A percentile compares a stretch with the other conserved stretches of the same genome.
Conservation (phyloP, 2,888 invertebrate species). For the Lochmaea crataegi region DNA sequence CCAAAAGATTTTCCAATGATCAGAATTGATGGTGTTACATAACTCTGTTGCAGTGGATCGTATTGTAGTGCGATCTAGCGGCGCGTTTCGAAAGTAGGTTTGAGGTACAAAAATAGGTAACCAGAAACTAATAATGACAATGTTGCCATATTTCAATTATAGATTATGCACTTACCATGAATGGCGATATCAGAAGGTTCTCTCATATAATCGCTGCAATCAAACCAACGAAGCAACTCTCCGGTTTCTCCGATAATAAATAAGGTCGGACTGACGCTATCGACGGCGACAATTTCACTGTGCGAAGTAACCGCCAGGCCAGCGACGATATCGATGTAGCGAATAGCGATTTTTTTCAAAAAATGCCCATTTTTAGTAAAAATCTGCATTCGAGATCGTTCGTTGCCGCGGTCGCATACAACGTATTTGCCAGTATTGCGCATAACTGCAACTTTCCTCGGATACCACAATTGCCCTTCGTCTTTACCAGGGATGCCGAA, state of each 20-base stretch:
- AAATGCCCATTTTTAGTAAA: slow-evolving; percentile 96
- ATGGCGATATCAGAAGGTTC: slow-evolving; percentile 98
- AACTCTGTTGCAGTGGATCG: too few species aligned
- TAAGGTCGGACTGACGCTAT: slow-evolving; percentile 96
- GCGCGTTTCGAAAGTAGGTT: too few species aligned
- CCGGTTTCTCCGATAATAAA: slow-evolving; percentile 94
- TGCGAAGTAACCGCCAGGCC: slow-evolving; percentile 93
- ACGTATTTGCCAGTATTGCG: slow-evolving; percentile 89
- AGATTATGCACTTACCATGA: slow-evolving; percentile 72
- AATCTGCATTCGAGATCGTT: slow-evolving; percentile 96
- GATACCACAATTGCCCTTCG: slow-evolving; percentile 97
- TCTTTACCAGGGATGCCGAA: slow-evolving; percentile 96
- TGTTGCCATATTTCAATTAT: background rate
- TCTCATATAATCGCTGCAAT: slow-evolving; percentile 97
- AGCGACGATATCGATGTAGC: slow-evolving; percentile 92
- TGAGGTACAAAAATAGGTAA: too few species aligned
- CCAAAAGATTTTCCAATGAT: too few species aligned
- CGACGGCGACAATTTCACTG: slow-evolving; percentile 95
- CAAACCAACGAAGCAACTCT: slow-evolving; percentile 94
- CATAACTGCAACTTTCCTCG: slow-evolving; percentile 94
- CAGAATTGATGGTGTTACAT: too few species aligned
- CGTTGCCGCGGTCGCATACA: slow-evolving; percentile 97
- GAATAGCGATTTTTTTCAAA: slow-evolving; percentile 91
- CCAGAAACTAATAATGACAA: slow-evolving; percentile 11
- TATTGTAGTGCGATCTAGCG: too few species aligned